Base-by-base conservation (phyloP, 1,140 invertebrate genomes). In the Lucilia sericata region DNA sequence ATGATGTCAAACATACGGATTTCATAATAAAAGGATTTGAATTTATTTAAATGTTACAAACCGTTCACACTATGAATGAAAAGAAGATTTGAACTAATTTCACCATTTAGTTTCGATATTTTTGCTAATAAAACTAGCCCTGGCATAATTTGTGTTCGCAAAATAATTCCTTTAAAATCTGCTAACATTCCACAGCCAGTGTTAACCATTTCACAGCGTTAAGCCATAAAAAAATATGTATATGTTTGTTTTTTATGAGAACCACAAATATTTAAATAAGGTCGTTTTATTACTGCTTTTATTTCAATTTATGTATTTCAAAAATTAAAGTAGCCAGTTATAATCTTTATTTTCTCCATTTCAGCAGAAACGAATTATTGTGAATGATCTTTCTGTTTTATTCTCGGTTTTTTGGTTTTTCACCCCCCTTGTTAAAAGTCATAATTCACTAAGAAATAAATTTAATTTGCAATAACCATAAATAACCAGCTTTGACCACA, bases 401-500 rank as follows among this genome's bases (percentile, higher is more conserved):
- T 42, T 8, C 5, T 42, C 47, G 25, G 25, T 30, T 30, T 30
- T 30, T 30, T 30, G 25, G 25, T 30, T 30, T 30, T 30, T 30
- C 25, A 30, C 25, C 25, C 74, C 82, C 82, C 74, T 74, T 75
- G 42, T 14, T 74, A 84, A 81, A 65, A 36, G 34, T 34, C 55
- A 84, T 84, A 84, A 84, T 84, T 84, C 83, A 84, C 65, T 84
- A 75, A 49, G 34, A 84, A 80, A 84, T 84, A 84, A 84, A 84
- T 84, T 84, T 84, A 84, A 84, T 84, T 84, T 84, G 51, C 75
- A 84, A 84, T 84, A 81, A 84, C 76, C 83, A 84, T 84, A 84
- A 84, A 84, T 84, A 84, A 84, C 76, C 17, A 36, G 34, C 55
- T 84, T 30, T 84, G 83, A 84, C 83, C 83, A 80, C 83, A 80